These are phyloP conservation scores for Corydoras sp. DNA, from an alignment of 2,113 vertebrate genomes.

Conservation along the genomic window DNA sequence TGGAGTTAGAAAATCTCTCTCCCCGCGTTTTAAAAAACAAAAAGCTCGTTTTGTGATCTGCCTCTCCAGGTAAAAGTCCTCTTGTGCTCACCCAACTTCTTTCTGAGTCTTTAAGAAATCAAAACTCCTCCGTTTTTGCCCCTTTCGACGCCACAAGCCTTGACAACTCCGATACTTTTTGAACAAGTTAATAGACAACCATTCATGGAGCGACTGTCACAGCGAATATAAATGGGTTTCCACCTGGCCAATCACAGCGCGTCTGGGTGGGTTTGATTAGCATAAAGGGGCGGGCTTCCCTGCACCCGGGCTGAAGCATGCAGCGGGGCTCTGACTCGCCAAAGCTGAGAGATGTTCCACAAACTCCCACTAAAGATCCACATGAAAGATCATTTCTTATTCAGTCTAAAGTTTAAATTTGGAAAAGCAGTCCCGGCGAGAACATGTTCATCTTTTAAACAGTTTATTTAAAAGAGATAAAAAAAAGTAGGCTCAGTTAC, in stretches of 20 bases:
- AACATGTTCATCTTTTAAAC: too few relatives aligned
- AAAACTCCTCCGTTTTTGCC: conserved; percentile 79
- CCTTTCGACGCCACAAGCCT: conserved; percentile 70
- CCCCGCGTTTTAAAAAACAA: conserved; percentile 38
- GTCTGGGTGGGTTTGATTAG: conserved; percentile 69
- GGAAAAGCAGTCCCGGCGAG: too few relatives aligned
- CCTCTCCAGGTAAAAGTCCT: conserved; percentile 59
- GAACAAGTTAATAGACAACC: conserved; percentile 99
- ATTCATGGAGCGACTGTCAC: conserved; percentile 96
- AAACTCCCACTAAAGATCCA: neutral
- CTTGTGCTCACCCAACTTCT: conserved; percentile 70
- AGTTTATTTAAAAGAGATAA: too few relatives aligned
- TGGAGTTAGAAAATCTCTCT: neutral
- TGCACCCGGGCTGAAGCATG: conserved; percentile 29
- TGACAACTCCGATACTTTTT: conserved; percentile 99
- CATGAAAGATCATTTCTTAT: neutral
- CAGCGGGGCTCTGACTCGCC: neutral
- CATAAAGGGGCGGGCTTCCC: conserved; percentile 85
- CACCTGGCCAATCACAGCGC: conserved; percentile 85
- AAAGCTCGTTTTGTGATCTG: conserved; percentile 65
- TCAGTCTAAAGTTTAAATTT: too few relatives aligned
- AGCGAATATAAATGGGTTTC: conserved; percentile 98
- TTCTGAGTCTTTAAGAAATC: conserved; percentile 79
- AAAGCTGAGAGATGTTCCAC: neutral
- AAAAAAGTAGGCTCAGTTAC: too few relatives aligned